A percentile compares a stretch with the other conserved stretches of the same genome.
These are phyloP conservation scores for Nanorana parkeri DNA, from an alignment of 2,113 vertebrate genomes.

Conservation along the genomic window DNA sequence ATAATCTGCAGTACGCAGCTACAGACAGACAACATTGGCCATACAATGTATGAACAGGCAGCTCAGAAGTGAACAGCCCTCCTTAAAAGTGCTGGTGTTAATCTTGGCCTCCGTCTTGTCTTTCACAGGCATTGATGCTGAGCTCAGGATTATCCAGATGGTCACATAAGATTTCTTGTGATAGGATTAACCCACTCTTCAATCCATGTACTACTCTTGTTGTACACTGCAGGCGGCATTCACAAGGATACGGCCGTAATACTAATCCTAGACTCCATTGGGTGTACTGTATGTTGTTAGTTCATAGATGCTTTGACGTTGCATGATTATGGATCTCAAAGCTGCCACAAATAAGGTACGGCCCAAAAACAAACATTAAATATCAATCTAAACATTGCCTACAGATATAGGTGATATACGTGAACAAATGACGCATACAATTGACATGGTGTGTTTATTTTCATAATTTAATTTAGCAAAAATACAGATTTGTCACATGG, in stretches of 20 bases:
- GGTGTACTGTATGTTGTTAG: too few relatives aligned
- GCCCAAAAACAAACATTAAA: too few relatives aligned
- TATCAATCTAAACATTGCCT: too few relatives aligned
- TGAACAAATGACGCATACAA: too few relatives aligned
- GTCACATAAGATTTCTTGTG: slow-evolving; percentile 92
- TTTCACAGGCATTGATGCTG: slow-evolving; percentile 90
- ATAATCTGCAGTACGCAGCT: background rate
- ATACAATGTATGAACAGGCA: background rate
- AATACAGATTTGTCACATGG: too few relatives aligned
- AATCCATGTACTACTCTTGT: slow-evolving; percentile 85
- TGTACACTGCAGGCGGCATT: slow-evolving; percentile 7
- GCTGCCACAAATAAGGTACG: too few relatives aligned
- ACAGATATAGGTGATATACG: too few relatives aligned
- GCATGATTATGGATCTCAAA: too few relatives aligned
- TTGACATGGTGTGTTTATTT: too few relatives aligned
- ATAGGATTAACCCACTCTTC: slow-evolving; percentile 96
- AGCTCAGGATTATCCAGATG: slow-evolving; percentile 92
- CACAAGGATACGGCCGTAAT: slow-evolving; percentile 14
- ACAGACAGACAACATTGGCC: slow-evolving; percentile 1
- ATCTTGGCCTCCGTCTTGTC: slow-evolving; percentile 87
- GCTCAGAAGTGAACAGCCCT: slow-evolving; percentile 82
- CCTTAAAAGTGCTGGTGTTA: slow-evolving; percentile 86
- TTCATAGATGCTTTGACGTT: too few relatives aligned
- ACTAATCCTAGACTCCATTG: background rate
- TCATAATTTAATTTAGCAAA: too few relatives aligned